Evolutionary conservation across 1,140 invertebrate species (phyloP), one percentile per base, ranked within the genome.

Genomic region (Forficula auricularia): DNA sequence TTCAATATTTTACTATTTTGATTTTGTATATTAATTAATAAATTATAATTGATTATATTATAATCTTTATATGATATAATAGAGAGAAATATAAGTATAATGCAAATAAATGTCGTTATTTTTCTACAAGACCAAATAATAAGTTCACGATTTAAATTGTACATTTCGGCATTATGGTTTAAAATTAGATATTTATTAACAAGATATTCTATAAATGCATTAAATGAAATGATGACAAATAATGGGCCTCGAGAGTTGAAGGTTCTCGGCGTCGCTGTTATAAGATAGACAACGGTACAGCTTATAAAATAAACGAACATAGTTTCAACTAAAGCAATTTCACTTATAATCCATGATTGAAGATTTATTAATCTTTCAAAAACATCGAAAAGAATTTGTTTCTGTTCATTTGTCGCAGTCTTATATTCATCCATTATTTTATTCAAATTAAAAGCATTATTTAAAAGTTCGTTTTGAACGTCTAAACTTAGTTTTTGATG

Each of bases 281-380:
- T 55, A 20, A 75, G 41, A 33, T 68, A 71, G 10, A 60, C 62
- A 3, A 71, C 46, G 18, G 72, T 51, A 19, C 70, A 57, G 30
- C 60, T 59, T 2, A 62, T 42, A 18, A 60, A 54, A 44, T 72
- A 75, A 52, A 71, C 74, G n/a, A 67, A 53, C 19, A 73, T 54
- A 1, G 69, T 66, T 46, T 73, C 71, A 44, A 73, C 62, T 48
- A 67, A 65, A 2, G 68, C 67, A 41, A 75, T 66, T 63, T 74
- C 72, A 10, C 60, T 62, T 22, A 66, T 52, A 46, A 65, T 57
- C 69, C 69, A 55, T 59, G 54, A 59, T 54, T 74, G 71, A 40
- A 75, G 61, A 20, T 58, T 58, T 7, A 54, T 51, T 22, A 75
- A 50, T 37, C 69, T 62, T 14, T 70, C 67, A 55, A 74, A 73